A percentile compares a stretch with the other conserved stretches of the same genome.
These are phyloP conservation scores for Papilio dardanus DNA, from an alignment of 1,140 invertebrate species.

Conservation along the genomic window DNA sequence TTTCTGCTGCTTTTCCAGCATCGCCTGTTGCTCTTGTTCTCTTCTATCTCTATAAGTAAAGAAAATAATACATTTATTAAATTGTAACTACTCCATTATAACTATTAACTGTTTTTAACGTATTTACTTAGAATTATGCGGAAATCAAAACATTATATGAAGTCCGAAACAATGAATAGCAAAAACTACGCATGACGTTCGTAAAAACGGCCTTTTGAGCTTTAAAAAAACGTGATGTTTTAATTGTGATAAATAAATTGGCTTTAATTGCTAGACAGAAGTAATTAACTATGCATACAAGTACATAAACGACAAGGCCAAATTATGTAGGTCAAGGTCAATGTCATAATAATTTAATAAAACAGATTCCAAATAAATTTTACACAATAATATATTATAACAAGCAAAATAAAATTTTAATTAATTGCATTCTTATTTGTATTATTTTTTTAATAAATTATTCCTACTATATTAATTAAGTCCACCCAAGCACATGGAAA, in stretches of 20 bases:
- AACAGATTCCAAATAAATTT: neutral
- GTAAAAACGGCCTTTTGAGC: neutral
- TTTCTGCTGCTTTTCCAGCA: constrained; percentile 84
- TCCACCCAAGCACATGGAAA: too few species aligned
- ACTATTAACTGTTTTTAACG: neutral
- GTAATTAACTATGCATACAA: neutral
- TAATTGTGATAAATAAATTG: neutral
- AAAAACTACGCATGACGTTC: neutral
- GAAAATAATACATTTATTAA: neutral
- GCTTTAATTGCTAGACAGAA: neutral
- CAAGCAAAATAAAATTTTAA: too few species aligned
- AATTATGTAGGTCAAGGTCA: constrained; percentile 8
- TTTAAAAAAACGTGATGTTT: neutral
- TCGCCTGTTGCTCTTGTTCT: constrained; percentile 85
- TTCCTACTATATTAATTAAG: too few species aligned
- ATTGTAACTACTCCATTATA: neutral
- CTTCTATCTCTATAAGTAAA: constrained; percentile 84
- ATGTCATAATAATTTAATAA: neutral
- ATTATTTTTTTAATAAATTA: too few species aligned
- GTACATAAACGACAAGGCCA: neutral
- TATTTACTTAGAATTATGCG: neutral
- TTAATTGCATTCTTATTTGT: too few species aligned
- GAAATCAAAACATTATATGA: neutral
- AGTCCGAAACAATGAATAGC: neutral
- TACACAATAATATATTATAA: too few species aligned